phyloP scores from a whole-genome alignment of 1,140 invertebrate species.

The Paralvinella palmiformis region DNA sequence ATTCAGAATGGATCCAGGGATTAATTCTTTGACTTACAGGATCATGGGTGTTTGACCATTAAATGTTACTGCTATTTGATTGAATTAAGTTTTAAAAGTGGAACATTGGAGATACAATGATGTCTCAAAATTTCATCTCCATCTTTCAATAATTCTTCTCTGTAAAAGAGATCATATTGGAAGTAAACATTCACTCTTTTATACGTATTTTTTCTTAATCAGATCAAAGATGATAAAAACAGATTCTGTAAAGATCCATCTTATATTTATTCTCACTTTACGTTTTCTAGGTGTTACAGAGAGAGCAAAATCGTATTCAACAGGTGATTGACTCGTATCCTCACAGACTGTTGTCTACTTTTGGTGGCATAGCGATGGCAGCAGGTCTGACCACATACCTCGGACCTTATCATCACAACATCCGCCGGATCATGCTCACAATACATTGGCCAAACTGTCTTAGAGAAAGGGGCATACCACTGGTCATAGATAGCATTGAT shows the following conservation, averaged over 20 bases:
- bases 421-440: slow-evolving; percentile 42
- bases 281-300: slow-evolving; percentile 38
- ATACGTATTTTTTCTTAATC: too few species aligned
- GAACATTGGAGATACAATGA: too few species aligned
- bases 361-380: slow-evolving; percentile 45
- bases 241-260: not conserved
- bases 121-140: too few species aligned
- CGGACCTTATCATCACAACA: slow-evolving; percentile 45
- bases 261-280: not conserved
- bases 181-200: too few species aligned
- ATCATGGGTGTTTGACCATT: too few species aligned
- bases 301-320: slow-evolving; percentile 40
- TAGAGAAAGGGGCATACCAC: slow-evolving; percentile 41
- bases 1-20: too few species aligned
- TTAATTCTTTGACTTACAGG: too few species aligned
- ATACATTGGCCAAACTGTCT: slow-evolving; percentile 48
- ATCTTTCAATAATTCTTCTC: too few species aligned
- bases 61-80: too few species aligned
- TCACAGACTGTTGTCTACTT: slow-evolving; percentile 33
- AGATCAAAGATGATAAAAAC: not conserved
- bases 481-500: slow-evolving; percentile 46
- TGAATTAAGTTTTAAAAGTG: too few species aligned
- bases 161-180: too few species aligned
- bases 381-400: slow-evolving; percentile 44
- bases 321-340: slow-evolving; percentile 43